Evolutionary conservation across 2,888 invertebrate genomes (phyloP).

Genomic region (Drosophila borborema): DNA sequence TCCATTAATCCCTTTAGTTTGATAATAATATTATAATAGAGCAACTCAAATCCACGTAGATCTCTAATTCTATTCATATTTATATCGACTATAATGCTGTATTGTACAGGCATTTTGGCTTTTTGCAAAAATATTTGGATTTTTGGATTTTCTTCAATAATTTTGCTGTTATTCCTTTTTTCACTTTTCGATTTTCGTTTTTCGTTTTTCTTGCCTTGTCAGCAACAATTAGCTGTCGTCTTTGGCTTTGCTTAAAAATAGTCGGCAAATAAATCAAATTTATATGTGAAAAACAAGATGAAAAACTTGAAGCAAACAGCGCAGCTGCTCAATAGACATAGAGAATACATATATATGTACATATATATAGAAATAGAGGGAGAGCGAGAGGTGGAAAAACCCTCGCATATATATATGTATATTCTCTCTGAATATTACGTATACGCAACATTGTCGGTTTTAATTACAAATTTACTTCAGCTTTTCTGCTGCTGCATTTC

Average conservation of each 20-base stretch:
- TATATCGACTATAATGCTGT: background rate
- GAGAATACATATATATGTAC: background rate
- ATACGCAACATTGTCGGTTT: conserved; percentile 35
- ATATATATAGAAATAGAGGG: too few relatives aligned
- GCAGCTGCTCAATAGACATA: conserved; percentile 2
- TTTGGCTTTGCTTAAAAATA: conserved; percentile 63
- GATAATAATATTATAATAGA: background rate
- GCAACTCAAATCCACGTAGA: background rate
- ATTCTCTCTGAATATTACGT: conserved; percentile 26
- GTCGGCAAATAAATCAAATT: conserved; percentile 73
- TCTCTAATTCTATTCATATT: background rate
- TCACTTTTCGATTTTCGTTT: background rate
- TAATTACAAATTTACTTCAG: conserved; percentile 37
- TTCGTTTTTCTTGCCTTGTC: conserved; percentile 58
- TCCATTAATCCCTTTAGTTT: background rate
- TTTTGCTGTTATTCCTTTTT: conserved; percentile 6
- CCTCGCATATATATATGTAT: too few relatives aligned
- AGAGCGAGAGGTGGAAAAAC: background rate
- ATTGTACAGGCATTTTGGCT: background rate
- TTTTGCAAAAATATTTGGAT: background rate
- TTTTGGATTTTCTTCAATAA: conserved; percentile 1
- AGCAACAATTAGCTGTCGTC: conserved; percentile 73
- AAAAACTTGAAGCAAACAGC: conserved; percentile 11
- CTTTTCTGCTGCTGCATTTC: conserved; percentile 9
- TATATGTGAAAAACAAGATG: conserved; percentile 53